Evolutionary conservation across 92 coral and sea anemone species (phyloP), one percentile per base, ranked within the genome.

Genomic region (Pocillopora grandis): DNA sequence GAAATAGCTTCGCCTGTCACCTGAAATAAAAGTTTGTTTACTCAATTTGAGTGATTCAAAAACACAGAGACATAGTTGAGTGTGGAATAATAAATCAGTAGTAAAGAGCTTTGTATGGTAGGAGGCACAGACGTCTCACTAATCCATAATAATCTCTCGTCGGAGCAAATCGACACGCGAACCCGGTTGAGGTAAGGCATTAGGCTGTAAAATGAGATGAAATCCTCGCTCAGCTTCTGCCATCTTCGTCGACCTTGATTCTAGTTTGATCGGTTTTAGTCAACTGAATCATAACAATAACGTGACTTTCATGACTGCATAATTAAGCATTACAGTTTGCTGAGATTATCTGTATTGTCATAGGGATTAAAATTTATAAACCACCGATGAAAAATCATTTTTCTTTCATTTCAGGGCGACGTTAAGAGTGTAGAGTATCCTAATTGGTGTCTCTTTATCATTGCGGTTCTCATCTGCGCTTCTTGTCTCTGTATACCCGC

Each of bases 401-500:
- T 66, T 71, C 60, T 5, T 37, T 68, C 10, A 16, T 79, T 79
- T 80, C 90, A 91, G 94, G 94, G 92, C 52, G 86, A 91, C 58
- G 90, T 80, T 2, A 60, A 72, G 75, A 52, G 66, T 42, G 67
- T 85, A 1, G 57, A 78, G 78, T 96, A 90, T 73, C 98, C 98
- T 19, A 27, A 57, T 35, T 96, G 98, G 98, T 97, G 96, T 17
- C 85, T 90, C 77, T 84, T 88, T 27, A 80, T 90, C 65, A 94
- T 94, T 71, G 83, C 91, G 2, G 81, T 92, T 21, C 91, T 96
- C 68, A 84, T 92, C 86, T 89, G 91, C 74, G 84, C 86, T 5
- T 92, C 96, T n/a, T 90, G 96, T 78, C 27, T 94, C 8, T 94
- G 93, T 82, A 89, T 96, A 48, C 98, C 98, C 3, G 86, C 78